Base-by-base conservation (phyloP, 2,113 vertebrate genomes). In the Vanacampus margaritifer region DNA sequence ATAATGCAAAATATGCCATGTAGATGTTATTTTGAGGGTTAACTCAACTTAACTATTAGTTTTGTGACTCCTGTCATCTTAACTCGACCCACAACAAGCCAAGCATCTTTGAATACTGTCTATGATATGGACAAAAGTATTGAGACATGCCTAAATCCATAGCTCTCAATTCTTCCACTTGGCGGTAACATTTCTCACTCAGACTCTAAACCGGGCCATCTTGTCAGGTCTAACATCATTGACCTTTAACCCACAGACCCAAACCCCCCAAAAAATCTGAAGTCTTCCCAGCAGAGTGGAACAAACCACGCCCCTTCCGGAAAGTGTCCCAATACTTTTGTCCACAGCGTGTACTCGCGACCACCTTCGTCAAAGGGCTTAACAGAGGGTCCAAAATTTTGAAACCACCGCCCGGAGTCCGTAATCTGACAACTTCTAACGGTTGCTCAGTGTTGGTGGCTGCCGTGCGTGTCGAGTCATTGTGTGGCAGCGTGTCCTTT, bases 401-500 rank as follows among this genome's bases (percentile, higher is more conserved):
- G 37, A 0, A 19, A 60, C 58, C n/a, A 37, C 9, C 23, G 12
- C 58, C 51, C 51, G n/a, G 23, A 60, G 36, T 11, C 36, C 11
- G n/a, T 14, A 13, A 60, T n/a, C 8, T 24, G 60, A 12, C 14
- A 17, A 62, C 23, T 24, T 62, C 9, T 3, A 23, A 50, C n/a
- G 7, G 39, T 4, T 26, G n/a, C 39, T 71, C 57, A 60, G 54
- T 65, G 54, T 48, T 65, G 45, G 73, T 41, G 7, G 54, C 43
- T 68, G 45, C 28, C 16, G 45, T 46, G 45, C 32, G 67, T 78
- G 59, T 61, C 7, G 66, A 64, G 36, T 69, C 68, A 50, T 74
- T 65, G 51, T 6, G 26, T 14, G 53, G 5, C 26, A 63, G 73
- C 78, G 75, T 78, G 76, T 58, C 70, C 35, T 74, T 75, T 53